Conservation (phyloP, 2,888 invertebrate species). For the Cantharis lateralis region DNA sequence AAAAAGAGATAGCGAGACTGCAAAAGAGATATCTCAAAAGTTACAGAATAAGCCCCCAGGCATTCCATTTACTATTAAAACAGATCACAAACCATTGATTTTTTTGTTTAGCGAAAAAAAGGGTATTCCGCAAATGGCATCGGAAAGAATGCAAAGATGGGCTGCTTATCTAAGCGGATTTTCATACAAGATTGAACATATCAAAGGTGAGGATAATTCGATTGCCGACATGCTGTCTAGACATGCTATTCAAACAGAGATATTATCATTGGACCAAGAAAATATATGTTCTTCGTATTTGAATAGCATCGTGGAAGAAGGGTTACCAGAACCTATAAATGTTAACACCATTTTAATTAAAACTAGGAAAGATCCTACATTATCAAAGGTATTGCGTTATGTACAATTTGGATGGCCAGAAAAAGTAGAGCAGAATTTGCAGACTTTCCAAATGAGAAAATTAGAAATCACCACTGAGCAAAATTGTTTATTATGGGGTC, state of each 20-base stretch:
- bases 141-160: slow-evolving; percentile 44
- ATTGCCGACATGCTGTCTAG: not conserved
- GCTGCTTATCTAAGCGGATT: slow-evolving; percentile 15
- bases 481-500: slow-evolving; percentile 25
- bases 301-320: not conserved
- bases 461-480: not conserved
- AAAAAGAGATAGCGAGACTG: too few species aligned
- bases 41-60: too few species aligned
- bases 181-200: slow-evolving; percentile 9
- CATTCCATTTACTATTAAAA: not conserved
- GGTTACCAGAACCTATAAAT: not conserved
- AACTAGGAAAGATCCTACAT: not conserved
- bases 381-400: not conserved
- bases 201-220: not conserved
- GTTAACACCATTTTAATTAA: not conserved
- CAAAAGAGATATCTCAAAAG: too few species aligned
- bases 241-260: not conserved
- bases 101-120: slow-evolving; percentile 39
- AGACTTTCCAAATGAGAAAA: too few species aligned
- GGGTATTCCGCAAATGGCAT: slow-evolving; percentile 43
- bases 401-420: slow-evolving; percentile 1
- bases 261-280: not conserved
- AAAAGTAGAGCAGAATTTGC: not conserved
- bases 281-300: not conserved
- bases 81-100: slow-evolving; percentile 5